A percentile compares a stretch with the other conserved stretches of the same genome.
phyloP scores from a whole-genome alignment of 2,113 vertebrate species.

The Lepisosteus osseus region DNA sequence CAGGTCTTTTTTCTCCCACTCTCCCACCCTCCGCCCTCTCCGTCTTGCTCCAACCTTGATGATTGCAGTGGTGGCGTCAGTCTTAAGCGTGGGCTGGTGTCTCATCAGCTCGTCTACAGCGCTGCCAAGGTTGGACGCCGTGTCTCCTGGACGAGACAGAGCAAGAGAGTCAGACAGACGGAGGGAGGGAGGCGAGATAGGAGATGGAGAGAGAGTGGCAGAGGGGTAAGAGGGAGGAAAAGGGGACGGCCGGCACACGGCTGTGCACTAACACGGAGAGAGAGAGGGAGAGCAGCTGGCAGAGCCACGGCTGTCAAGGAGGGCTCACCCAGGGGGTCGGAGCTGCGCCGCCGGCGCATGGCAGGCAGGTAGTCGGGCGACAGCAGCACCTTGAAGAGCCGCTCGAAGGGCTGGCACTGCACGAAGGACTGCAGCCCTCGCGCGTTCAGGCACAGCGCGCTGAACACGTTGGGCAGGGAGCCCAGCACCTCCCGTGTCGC shows the following conservation, averaged over 20 bases:
- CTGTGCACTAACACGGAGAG: neutral
- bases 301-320: neutral
- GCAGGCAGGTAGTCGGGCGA: conserved; percentile 94
- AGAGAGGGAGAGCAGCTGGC: too few relatives aligned
- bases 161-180: neutral
- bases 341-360: conserved; percentile 88
- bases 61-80: conserved; percentile 91
- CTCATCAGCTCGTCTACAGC: conserved; percentile 96
- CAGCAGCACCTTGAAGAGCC: conserved; percentile 94
- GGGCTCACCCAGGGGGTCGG: conserved; percentile 86
- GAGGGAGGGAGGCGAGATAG: too few relatives aligned
- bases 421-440: conserved; percentile 93
- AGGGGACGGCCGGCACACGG: neutral
- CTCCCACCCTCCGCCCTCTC: neutral
- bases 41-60: conserved; percentile 75
- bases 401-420: conserved; percentile 93
- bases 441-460: conserved; percentile 91
- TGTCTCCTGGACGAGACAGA: conserved; percentile 74
- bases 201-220: too few relatives aligned
- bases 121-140: conserved; percentile 92
- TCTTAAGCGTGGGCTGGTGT: conserved; percentile 93
- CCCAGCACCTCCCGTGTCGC: conserved; percentile 92
- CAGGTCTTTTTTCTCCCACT: neutral
- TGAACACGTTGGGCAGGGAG: conserved; percentile 94
- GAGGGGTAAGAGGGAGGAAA: neutral